Percentiles rank a stretch among this genome's conserved stretches.
Evolutionary conservation across 2,888 invertebrate genomes (phyloP).

Genomic region (Lasioglossum calceatum): DNA sequence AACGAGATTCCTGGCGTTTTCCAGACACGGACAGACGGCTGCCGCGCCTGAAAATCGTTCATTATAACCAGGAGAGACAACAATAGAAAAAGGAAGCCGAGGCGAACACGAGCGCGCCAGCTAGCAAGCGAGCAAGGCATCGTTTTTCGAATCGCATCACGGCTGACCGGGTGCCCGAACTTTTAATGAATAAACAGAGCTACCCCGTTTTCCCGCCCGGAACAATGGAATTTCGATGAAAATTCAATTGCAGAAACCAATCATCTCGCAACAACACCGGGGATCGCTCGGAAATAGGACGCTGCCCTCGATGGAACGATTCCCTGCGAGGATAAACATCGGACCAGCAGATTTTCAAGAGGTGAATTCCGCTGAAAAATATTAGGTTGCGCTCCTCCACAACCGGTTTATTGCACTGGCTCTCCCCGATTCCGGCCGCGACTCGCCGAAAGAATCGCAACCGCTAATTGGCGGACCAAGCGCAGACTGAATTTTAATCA

Average conservation of each 20-base stretch:
- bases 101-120: neutral
- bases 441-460: neutral
- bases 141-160: constrained; percentile 15
- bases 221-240: constrained; percentile 21
- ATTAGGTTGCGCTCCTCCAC: neutral
- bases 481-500: neutral
- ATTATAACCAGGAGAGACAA: neutral
- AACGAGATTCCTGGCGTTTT: constrained; percentile 7
- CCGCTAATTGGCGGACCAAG: neutral
- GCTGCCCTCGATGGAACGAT: neutral
- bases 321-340: neutral
- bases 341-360: neutral
- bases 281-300: constrained; percentile 12
- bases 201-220: neutral
- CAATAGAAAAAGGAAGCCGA: neutral
- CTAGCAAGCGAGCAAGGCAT: neutral
- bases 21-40: neutral
- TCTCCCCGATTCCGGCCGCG: neutral
- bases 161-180: constrained; percentile 15
- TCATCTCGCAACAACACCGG: constrained; percentile 13
- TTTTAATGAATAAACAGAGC: constrained; percentile 42
- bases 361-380: neutral
- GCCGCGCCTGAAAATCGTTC: constrained; percentile 3
- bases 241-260: constrained; percentile 30
- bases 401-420: neutral